phyloP scores from a whole-genome alignment of 2,113 vertebrate genomes.

The Uria lomvia region DNA sequence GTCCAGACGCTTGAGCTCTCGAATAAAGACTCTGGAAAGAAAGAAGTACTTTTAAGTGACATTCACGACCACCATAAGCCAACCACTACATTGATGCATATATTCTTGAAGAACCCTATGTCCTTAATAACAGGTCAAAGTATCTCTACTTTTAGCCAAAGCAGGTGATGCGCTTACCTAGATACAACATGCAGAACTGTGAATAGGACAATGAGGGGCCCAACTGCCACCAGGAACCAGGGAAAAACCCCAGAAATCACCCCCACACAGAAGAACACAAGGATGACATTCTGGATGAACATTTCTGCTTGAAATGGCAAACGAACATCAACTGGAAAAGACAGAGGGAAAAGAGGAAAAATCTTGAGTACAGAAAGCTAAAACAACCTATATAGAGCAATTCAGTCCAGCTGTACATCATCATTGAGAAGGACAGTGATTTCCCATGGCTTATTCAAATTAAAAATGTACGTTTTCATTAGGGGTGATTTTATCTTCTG shows the following conservation, averaged over 20 bases:
- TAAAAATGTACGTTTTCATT: not conserved
- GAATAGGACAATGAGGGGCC: slow-evolving; percentile 85
- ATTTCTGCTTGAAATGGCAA: slow-evolving; percentile 93
- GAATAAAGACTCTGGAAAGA: slow-evolving; percentile 83
- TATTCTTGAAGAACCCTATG: not conserved
- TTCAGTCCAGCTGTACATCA: not conserved
- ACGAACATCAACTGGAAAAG: slow-evolving; percentile 84
- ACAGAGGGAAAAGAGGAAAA: not conserved
- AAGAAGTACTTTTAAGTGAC: not conserved
- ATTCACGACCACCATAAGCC: not conserved
- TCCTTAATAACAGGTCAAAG: not conserved
- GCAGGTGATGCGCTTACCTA: slow-evolving; percentile 67
- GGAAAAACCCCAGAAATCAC: slow-evolving; percentile 88
- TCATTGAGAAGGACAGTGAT: not conserved
- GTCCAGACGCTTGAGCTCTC: slow-evolving; percentile 90
- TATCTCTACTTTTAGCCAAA: not conserved
- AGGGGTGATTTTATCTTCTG: not conserved
- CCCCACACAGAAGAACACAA: slow-evolving; percentile 89
- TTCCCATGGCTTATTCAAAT: not conserved
- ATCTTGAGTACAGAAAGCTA: not conserved
- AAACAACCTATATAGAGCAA: not conserved
- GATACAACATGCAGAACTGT: slow-evolving; percentile 82
- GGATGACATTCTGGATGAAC: slow-evolving; percentile 92
- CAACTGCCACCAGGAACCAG: slow-evolving; percentile 90
- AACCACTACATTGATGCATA: not conserved